Base-by-base conservation (phyloP, 2,888 invertebrate genomes). In the Luperina nickerlii region DNA sequence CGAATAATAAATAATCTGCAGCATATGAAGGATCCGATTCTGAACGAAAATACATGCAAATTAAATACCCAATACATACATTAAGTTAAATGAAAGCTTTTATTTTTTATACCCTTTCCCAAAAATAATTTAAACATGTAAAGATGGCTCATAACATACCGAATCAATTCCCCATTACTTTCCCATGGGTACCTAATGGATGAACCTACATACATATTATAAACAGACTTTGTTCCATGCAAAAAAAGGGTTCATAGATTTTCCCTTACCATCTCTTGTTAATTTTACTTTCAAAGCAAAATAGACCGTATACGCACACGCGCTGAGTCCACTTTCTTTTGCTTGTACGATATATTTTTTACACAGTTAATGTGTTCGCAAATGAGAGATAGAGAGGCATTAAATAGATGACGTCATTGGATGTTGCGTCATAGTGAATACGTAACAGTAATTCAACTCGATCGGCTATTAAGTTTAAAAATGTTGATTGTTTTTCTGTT, bases 101-200 rank as follows among this genome's bases (percentile, higher is more conserved):
- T 48, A 66, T 78, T 70, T 86, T 78, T 80, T 78, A 63, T 69
- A 80, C 60, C 51, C 48, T 6, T 57, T 74, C 60, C 71, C 79
- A 54, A 83, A 87, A 79, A 84, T 87, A 84, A 89, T 89, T 88
- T 80, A 83, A 86, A 85, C 77, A 88, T 84, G 78, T 68, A 78
- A 78, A 78, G 24, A 8, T 72, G 82, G 78, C 69, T 85, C 76
- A 87, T 85, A 84, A 65, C 81, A 68, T 74, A 88, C 77, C 66
- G 76, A 90, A 89, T 90, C 87, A 87, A 88, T 88, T 81, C 82
- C 45, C 82, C 86, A 87, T 90, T 84, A 88, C 80, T 82, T 76
- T 81, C 71, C 72, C 79, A 82, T 88, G 86, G 80, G 76, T 79
- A 65, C 82, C 63, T 79, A 84, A 88, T 84, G 81, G 83, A 82